Evolutionary conservation across 92 coral and sea anemone species (phyloP), one percentile per base, ranked within the genome.

Genomic region (Paramuricea clavata): DNA sequence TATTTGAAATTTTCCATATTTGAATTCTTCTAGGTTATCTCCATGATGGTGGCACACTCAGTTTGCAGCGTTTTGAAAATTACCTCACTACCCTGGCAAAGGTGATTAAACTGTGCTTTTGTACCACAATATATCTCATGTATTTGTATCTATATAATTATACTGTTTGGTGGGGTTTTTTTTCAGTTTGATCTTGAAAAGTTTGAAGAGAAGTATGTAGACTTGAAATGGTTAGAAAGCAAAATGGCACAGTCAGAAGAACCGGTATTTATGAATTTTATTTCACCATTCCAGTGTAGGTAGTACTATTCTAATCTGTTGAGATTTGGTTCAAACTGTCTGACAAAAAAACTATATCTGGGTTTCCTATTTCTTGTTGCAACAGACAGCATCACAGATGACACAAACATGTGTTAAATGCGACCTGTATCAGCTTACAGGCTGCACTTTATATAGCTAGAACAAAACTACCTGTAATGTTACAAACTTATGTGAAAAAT

Each of bases 211-310:
- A 65, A 90, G 34, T 96, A 92, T 89, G 97, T 94, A 36, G 99
- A 96, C 65, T 87, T 96, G 90, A 96, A 94, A 83, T 96, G 99
- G 99, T 90, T 96, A 85, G 99, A 96, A 85, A 90, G 92, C 32
- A 93, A 86, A 85, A 60, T 62, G 28, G 85, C 68, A 57, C 22
- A 49, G 49, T 22, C 84, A 44, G 34, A 35, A 5, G 84, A 60
- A 59, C 52, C 59, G 84, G 84, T 79, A 52, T 0, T n/a, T 78
- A 16, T 23, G 9, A 30, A 5, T 22, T 56, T 4, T 19, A 26
- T 43, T 49, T 49, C 0, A 7, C 31, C 27, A 27, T 3, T 25
- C 13, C 28, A 30, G 44, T 60, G 12, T 60, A 60, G 23, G 62
- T 5, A 19, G 62, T 54, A 21, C 62, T 54, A 16, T 54, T 54